Conservation (phyloP, 2,888 invertebrate genomes). For the Caprella mutica region DNA sequence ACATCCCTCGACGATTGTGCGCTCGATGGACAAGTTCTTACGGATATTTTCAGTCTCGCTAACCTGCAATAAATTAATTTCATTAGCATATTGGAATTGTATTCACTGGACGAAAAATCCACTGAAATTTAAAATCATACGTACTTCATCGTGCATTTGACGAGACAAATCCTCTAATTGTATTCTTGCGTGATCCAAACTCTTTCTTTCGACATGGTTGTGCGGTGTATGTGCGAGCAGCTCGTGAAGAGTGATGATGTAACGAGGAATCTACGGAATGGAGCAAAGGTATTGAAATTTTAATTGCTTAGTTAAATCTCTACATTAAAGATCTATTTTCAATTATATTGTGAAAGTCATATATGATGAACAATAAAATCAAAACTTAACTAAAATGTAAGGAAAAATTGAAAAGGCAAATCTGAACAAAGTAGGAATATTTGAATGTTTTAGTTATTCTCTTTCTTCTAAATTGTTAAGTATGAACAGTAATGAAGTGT, state of each 20-base stretch:
- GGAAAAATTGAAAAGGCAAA: too few species aligned
- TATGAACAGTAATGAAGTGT: too few species aligned
- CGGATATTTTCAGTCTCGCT: slow-evolving; percentile 85
- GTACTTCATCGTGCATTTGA: slow-evolving; percentile 86
- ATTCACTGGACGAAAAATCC: neutral
- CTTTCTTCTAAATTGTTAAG: too few species aligned
- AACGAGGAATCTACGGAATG: slow-evolving; percentile 63
- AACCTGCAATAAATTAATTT: slow-evolving; percentile 46
- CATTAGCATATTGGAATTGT: neutral
- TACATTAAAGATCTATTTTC: too few species aligned
- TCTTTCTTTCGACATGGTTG: slow-evolving; percentile 82
- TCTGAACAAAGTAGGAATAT: too few species aligned
- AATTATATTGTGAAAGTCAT: too few species aligned
- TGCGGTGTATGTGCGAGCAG: slow-evolving; percentile 82
- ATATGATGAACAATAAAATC: too few species aligned
- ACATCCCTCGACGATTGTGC: slow-evolving; percentile 88
- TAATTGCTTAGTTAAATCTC: neutral
- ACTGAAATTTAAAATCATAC: too few species aligned
- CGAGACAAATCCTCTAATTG: slow-evolving; percentile 73
- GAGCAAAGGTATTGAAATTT: neutral
- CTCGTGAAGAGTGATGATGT: slow-evolving; percentile 82
- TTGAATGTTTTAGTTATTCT: too few species aligned
- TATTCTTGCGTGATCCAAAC: slow-evolving; percentile 66
- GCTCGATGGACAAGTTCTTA: slow-evolving; percentile 79
- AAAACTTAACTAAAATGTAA: too few species aligned